phyloP scores from a whole-genome alignment of 2,888 invertebrate species.

The Lissonota sp. region DNA sequence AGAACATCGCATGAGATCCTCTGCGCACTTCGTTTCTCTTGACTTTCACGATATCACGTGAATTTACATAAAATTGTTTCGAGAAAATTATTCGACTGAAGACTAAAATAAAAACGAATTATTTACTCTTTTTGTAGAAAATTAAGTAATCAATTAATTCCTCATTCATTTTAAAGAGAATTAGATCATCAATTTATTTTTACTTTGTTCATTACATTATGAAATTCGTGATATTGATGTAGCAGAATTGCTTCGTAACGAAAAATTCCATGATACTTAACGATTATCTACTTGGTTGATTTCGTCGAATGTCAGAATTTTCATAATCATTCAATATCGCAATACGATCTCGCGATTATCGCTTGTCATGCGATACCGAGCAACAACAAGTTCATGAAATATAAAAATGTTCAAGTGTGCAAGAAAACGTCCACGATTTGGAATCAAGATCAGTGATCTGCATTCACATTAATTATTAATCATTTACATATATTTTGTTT shows the following conservation, averaged over 20 bases:
- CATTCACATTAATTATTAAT: no score
- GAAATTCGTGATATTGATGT: neutral
- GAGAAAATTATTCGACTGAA: neutral
- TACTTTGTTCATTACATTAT: neutral
- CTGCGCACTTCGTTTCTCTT: slow-evolving; percentile 43
- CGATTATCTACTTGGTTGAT: neutral
- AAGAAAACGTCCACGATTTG: slow-evolving; percentile 37
- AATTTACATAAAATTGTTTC: slow-evolving; percentile 1
- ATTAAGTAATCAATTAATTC: neutral
- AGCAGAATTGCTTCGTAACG: neutral
- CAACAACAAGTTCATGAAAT: slow-evolving; percentile 48
- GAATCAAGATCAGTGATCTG: slow-evolving; percentile 27
- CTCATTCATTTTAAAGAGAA: neutral
- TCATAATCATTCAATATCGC: slow-evolving; percentile 11
- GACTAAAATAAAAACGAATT: neutral
- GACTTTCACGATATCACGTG: slow-evolving; percentile 3
- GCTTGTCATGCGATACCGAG: slow-evolving; percentile 32
- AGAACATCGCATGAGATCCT: slow-evolving; percentile 22
- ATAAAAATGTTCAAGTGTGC: slow-evolving; percentile 16
- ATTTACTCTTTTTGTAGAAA: neutral
- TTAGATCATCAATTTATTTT: no score
- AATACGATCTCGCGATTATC: slow-evolving; percentile 42
- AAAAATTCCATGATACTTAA: slow-evolving; percentile 10
- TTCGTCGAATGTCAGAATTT: slow-evolving; percentile 14
- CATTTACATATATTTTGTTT: slow-evolving; percentile 28